phyloP scores from a whole-genome alignment of 1,140 invertebrate genomes.

The Ericerus pela region DNA sequence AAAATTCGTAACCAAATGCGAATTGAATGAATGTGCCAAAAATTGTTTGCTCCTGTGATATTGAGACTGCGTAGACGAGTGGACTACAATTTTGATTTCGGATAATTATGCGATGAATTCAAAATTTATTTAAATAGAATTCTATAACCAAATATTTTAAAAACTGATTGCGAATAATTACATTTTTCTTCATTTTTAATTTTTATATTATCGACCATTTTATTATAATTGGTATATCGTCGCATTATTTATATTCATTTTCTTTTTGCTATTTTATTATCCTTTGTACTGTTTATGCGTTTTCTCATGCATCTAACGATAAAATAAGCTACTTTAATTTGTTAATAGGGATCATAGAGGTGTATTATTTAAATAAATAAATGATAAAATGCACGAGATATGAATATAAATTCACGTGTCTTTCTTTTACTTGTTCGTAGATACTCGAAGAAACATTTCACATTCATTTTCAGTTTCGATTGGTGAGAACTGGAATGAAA shows the following conservation, averaged over 20 bases:
- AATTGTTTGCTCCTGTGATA: slow-evolving; percentile 7
- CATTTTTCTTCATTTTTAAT: neutral
- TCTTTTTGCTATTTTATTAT: slow-evolving; percentile 7
- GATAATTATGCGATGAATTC: neutral
- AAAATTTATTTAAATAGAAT: neutral
- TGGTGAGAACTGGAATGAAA: too few species aligned
- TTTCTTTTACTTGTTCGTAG: too few species aligned
- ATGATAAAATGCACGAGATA: neutral
- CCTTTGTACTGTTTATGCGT: slow-evolving; percentile 3
- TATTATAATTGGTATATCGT: slow-evolving; percentile 10
- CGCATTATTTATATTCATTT: slow-evolving; percentile 9
- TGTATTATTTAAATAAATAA: too few species aligned
- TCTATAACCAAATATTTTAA: neutral
- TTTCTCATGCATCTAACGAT: slow-evolving; percentile 11
- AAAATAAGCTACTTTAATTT: slow-evolving; percentile 1
- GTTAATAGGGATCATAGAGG: slow-evolving; percentile 6
- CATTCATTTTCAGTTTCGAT: too few species aligned
- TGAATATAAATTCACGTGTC: slow-evolving; percentile 8
- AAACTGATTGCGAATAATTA: neutral
- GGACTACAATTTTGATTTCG: neutral
- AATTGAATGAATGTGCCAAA: too few species aligned
- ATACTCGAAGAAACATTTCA: too few species aligned
- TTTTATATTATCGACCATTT: slow-evolving; percentile 12
- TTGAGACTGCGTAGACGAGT: neutral
- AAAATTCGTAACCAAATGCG: too few species aligned